Conservation (phyloP, 2,113 vertebrate genomes). For the Anoura caudifer region DNA sequence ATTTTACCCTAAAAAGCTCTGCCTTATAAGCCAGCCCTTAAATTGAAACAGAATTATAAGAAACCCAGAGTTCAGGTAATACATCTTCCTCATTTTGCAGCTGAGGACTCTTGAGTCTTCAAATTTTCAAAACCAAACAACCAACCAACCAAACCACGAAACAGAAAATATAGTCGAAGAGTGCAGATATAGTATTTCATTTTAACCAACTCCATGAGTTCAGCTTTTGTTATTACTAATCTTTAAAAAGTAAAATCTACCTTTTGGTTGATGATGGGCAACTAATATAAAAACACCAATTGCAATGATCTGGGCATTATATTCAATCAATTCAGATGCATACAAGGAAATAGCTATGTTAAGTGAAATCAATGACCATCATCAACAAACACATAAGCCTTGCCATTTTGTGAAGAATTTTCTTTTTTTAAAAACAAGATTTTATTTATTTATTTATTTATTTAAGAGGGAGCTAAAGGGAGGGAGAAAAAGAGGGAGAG, state of each 20-base stretch:
- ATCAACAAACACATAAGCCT: not conserved
- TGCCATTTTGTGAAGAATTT: constrained; percentile 61
- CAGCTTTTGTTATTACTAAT: not conserved
- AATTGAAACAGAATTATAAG: not conserved
- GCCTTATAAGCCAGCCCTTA: not conserved
- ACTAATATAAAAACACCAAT: not conserved
- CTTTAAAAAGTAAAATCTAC: not conserved
- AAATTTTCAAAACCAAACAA: not conserved
- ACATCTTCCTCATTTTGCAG: not conserved
- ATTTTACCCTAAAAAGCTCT: not conserved
- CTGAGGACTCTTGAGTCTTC: not conserved
- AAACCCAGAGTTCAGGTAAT: not conserved
- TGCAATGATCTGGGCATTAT: not conserved
- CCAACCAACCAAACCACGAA: not conserved
- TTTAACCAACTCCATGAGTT: not conserved
- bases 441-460: too few species aligned
- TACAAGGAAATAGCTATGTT: constrained; percentile 24
- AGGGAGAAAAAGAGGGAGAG: too few species aligned
- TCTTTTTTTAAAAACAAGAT: not conserved
- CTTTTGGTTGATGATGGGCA: not conserved
- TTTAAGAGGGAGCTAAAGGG: too few species aligned
- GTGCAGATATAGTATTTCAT: not conserved
- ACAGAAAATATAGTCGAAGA: not conserved
- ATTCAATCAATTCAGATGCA: not conserved
- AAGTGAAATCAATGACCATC: not conserved